phyloP scores from a whole-genome alignment of 2,113 vertebrate genomes.

The Vanacampus margaritifer region DNA sequence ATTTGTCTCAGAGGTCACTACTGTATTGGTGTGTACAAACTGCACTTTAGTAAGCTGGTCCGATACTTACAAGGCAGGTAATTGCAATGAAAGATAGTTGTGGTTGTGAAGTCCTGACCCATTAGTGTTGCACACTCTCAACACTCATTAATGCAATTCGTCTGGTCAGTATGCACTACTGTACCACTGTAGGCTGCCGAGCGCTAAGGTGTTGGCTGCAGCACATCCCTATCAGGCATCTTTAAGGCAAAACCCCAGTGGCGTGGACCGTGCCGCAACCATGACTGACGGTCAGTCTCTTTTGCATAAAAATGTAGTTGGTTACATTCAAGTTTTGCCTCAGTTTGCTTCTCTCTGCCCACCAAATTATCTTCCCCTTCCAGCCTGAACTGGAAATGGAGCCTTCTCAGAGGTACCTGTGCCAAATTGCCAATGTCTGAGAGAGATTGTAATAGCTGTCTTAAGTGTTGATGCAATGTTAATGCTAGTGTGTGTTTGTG shows the following conservation, averaged over 20 bases:
- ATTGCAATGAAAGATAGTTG: slow-evolving; percentile 13
- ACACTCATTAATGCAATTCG: slow-evolving; percentile 31
- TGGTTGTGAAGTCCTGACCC: slow-evolving; percentile 24
- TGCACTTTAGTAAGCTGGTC: slow-evolving; percentile 13
- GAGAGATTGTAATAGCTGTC: slow-evolving; percentile 21
- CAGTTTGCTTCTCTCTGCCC: slow-evolving; percentile 25
- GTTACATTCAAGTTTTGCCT: slow-evolving; percentile 42
- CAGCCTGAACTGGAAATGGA: slow-evolving; percentile 19
- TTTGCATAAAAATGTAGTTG: neutral
- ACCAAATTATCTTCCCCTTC: slow-evolving; percentile 38
- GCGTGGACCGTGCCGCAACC: slow-evolving; percentile 7
- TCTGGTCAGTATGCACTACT: slow-evolving; percentile 33
- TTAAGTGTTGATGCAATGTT: slow-evolving; percentile 16
- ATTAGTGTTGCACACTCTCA: slow-evolving; percentile 31
- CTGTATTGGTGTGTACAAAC: neutral
- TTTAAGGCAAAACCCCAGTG: slow-evolving; percentile 2
- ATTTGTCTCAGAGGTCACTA: neutral
- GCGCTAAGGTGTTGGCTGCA: slow-evolving; percentile 25
- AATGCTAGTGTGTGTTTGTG: slow-evolving; percentile 5
- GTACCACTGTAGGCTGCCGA: slow-evolving; percentile 23
- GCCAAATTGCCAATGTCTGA: slow-evolving; percentile 28
- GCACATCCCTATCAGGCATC: slow-evolving; percentile 9
- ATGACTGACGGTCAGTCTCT: slow-evolving; percentile 8
- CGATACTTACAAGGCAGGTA: slow-evolving; percentile 6
- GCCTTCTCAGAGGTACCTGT: slow-evolving; percentile 29